Evolutionary conservation across 2,113 vertebrate genomes (phyloP), one percentile per base, ranked within the genome.

Genomic region (Pantherophis guttatus): DNA sequence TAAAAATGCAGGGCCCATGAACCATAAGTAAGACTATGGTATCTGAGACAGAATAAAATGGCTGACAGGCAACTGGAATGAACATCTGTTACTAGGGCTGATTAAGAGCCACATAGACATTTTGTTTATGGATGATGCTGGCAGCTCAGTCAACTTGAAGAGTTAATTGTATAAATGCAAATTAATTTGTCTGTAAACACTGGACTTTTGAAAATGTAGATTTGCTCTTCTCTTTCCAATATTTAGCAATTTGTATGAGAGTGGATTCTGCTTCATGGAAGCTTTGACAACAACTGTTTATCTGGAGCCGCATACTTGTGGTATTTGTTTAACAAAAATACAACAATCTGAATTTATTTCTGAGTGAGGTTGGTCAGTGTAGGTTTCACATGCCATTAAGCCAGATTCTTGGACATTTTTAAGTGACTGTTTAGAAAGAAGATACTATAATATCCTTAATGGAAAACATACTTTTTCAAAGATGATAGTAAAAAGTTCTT

Each of bases 151-250:
- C 95, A 97, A 93, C 85, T 94, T 95, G 93, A 91, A 0, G 0
- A 88, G 48, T 81, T 95, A 97, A 97, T 97, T 97, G 96, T 92
- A 91, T 95, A 88, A 95, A 88, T 91, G 93, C 93, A 95, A 96
- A 97, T 95, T 96, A 95, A 96, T 96, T 95, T 95, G 59, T 92
- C 93, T 94, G 95, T 93, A 94, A 50, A 95, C 59, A 87, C 0
- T 94, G 92, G 93, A 94, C 53, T 95, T 96, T 94, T 93, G 65
- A 92, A 94, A 91, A 21, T 55, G 33, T 23, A 94, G 44, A 8
- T 21, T 3, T 95, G 62, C 1, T 94, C 92, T 88, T 94, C 92
- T 88, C 3, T 24, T 24, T 70, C 29, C 62, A 8, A 87, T 0
- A 0, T 87, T 86, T 62, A 48, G 87, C 6, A 1, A n/a, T 44